Base-by-base conservation (phyloP, 2,797 vertebrate species). In the Lacerta bilineata region DNA sequence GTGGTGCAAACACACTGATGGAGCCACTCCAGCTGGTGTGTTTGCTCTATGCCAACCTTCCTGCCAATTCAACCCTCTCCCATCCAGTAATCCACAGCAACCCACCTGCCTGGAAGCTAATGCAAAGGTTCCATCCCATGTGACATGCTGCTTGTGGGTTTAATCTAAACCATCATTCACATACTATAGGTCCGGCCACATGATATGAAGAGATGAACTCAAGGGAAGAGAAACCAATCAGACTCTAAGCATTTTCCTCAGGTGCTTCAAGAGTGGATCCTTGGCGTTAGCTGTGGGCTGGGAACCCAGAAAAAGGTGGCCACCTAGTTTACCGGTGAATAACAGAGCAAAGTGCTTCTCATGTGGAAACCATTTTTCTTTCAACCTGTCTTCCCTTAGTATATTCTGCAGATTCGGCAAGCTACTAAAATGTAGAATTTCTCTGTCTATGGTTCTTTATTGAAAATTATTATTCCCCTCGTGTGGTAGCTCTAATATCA, bases 391-490 rank as follows among this genome's bases (percentile, higher is more conserved):
- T 77, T 59, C 55, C 75, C 84, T 69, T 41, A 41, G 3, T 75
- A 80, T 25, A 90, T 76, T 68, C 41, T 4, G 59, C 39, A 71
- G 78, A 87, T 18, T 55, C 2, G 1, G 1, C 2, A 36, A 46
- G 29, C 4, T 84, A 86, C 33, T 76, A 90, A 91, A 88, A 71
- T 5, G 27, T 15, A 9, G 2, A 27, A 4, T 87, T 91, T 91
- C 69, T 68, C 36, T 80, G 2, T 46, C 71, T 80, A 59, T 76
- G 10, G 2, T 27, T 27, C 1, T 11, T 11, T 87, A 17, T 0
- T 59, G 81, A 78, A 7, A 7, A 71, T 85, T 90, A 80, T 20
- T 15, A 69, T 29, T 72, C 9, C 39, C 8, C 86, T 82, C 71
- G 78, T 46, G 25, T 59, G 8, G n/a, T 18, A 3, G 27, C 7